Evolutionary conservation across 2,113 vertebrate genomes (phyloP).

Genomic region (Lamprotornis superbus): DNA sequence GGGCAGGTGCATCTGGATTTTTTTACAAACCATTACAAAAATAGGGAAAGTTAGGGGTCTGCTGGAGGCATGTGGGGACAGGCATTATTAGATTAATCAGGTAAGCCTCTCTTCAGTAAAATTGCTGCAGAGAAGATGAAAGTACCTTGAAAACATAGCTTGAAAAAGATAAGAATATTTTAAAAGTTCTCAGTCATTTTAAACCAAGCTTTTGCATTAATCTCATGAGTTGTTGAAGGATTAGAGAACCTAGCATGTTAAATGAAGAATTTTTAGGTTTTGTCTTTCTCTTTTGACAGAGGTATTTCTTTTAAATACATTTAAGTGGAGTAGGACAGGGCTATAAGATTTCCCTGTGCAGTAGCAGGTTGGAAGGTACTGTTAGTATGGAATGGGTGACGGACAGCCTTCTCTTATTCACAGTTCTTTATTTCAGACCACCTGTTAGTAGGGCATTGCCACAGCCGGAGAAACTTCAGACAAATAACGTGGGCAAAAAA

Average conservation of each 20-base stretch:
- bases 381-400: slow-evolving; percentile 63
- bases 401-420: slow-evolving; percentile 71
- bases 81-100: background rate
- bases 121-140: background rate
- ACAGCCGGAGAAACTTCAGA: slow-evolving; percentile 97
- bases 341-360: background rate
- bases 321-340: background rate
- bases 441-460: slow-evolving; percentile 96
- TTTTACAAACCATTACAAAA: background rate
- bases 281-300: background rate
- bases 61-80: background rate
- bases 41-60: background rate
- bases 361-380: slow-evolving; percentile 38
- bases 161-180: background rate
- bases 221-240: background rate
- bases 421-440: slow-evolving; percentile 88
- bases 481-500: slow-evolving; percentile 97
- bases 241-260: background rate
- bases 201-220: background rate
- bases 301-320: background rate
- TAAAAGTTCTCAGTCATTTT: background rate
- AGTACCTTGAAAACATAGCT: background rate
- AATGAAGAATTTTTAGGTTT: background rate
- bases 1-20: background rate
- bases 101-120: background rate